Evolutionary conservation across 37 sponge, comb jelly and placozoan genomes (phyloP).

Genomic region (Tethya wilhelma): DNA sequence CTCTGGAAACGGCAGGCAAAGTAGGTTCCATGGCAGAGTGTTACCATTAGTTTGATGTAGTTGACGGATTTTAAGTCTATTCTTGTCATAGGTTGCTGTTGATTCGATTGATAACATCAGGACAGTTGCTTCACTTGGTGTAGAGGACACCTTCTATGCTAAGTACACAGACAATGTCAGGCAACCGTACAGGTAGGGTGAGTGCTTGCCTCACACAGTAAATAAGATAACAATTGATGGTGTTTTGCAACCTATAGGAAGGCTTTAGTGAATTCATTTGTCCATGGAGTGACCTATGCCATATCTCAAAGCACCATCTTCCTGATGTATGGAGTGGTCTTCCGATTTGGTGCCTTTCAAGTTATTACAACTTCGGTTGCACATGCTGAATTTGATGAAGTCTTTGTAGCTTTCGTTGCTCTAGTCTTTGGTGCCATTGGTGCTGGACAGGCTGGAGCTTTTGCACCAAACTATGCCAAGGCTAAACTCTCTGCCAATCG

Average conservation of each 20-base stretch:
- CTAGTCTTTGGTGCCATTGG: conserved; percentile 77
- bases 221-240: no score
- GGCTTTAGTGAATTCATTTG: conserved; percentile 11
- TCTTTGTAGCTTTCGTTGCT: conserved; percentile 75
- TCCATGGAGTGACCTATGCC: conserved; percentile 64
- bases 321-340: conserved; percentile 54
- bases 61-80: no score
- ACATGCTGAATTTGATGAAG: conserved; percentile 29
- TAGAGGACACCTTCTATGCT: conserved; percentile 49
- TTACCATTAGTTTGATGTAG: no score
- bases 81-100: conserved; percentile 42
- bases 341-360: conserved; percentile 79
- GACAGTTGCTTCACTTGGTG: conserved; percentile 75
- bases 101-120: conserved; percentile 84
- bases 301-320: conserved; percentile 63
- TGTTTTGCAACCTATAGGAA: conserved; percentile 10
- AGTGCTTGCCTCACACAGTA: no score
- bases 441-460: conserved; percentile 76
- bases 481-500: conserved; percentile 77
- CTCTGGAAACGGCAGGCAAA: conserved; percentile 76
- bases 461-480: conserved; percentile 83
- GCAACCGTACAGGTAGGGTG: conserved; percentile 45
- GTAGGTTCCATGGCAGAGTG: conserved; percentile 3
- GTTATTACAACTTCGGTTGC: conserved; percentile 16
- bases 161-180: conserved; percentile 23